Percentiles rank a stretch among this genome's conserved stretches.
These are phyloP conservation scores for Automeris io DNA, from an alignment of 2,888 invertebrate genomes.

Conservation along the genomic window DNA sequence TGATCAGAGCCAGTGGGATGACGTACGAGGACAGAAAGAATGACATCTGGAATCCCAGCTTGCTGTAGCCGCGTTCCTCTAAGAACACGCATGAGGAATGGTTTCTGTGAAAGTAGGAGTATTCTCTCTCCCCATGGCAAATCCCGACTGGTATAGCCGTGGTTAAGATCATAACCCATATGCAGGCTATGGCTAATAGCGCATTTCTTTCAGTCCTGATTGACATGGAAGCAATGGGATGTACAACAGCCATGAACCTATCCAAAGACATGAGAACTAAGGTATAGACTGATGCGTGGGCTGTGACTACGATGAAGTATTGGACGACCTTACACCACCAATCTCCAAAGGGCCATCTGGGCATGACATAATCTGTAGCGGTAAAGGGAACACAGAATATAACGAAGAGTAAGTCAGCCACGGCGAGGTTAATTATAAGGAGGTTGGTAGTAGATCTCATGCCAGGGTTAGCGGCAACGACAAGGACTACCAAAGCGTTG, in stretches of 20 bases:
- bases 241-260: slow-evolving; percentile 94
- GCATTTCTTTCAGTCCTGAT: slow-evolving; percentile 90
- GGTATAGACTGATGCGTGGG: slow-evolving; percentile 95
- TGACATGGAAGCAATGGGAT: slow-evolving; percentile 92
- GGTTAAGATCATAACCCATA: slow-evolving; percentile 88
- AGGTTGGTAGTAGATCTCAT: slow-evolving; percentile 97
- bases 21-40: slow-evolving; percentile 94
- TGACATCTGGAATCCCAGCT: slow-evolving; percentile 82
- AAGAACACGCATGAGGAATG: slow-evolving; percentile 84
- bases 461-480: slow-evolving; percentile 91
- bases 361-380: slow-evolving; percentile 91
- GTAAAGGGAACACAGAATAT: slow-evolving; percentile 97
- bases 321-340: slow-evolving; percentile 94
- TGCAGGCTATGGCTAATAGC: slow-evolving; percentile 83
- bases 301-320: slow-evolving; percentile 94
- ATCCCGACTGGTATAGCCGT: slow-evolving; percentile 87
- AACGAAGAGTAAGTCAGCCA: slow-evolving; percentile 94
- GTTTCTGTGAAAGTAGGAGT: slow-evolving; percentile 78
- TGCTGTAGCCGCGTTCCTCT: slow-evolving; percentile 78
- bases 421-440: slow-evolving; percentile 91
- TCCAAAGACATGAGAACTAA: slow-evolving; percentile 96
- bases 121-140: slow-evolving; percentile 85
- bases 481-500: slow-evolving; percentile 91
- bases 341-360: slow-evolving; percentile 93
- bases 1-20: slow-evolving; percentile 90